A percentile compares a stretch with the other conserved stretches of the same genome.
Evolutionary conservation across 2,888 invertebrate genomes (phyloP).

Genomic region (Leptinotarsa tumamoca): DNA sequence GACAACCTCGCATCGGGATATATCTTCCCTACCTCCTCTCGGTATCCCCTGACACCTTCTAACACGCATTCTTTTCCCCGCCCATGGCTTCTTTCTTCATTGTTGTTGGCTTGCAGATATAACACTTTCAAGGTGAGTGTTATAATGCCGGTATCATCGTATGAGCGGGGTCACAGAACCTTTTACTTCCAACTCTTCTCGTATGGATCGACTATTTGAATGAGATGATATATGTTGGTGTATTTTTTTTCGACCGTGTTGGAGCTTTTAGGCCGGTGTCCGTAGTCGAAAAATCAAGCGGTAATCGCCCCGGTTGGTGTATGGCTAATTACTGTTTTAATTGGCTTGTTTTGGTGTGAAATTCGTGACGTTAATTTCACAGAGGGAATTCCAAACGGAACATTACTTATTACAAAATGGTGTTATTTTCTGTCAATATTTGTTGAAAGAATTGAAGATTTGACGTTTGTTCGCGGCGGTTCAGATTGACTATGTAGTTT

Average conservation of each 20-base stretch:
- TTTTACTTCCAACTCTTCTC: constrained; percentile 39
- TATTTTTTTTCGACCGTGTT: constrained; percentile 19
- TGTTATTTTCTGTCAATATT: too few species aligned
- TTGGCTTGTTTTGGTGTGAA: constrained; percentile 9
- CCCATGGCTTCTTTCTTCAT: constrained; percentile 38
- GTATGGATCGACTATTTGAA: constrained; percentile 34
- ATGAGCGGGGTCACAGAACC: constrained; percentile 46
- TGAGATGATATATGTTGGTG: constrained; percentile 32
- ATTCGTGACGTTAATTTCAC: background rate
- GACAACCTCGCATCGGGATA: background rate
- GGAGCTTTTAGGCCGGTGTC: background rate
- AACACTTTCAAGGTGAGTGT: constrained; percentile 49
- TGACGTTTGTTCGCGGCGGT: too few species aligned
- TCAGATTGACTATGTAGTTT: too few species aligned
- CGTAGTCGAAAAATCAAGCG: background rate
- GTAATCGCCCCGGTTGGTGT: background rate
- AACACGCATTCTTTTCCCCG: constrained; percentile 24
- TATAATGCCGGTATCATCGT: constrained; percentile 44
- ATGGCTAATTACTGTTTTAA: constrained; percentile 2
- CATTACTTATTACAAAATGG: background rate
- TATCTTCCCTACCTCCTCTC: background rate
- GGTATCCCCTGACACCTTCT: constrained; percentile 2
- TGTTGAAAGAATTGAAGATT: too few species aligned
- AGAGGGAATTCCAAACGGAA: background rate
- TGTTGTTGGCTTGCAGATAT: constrained; percentile 46